Evolutionary conservation across 2,113 vertebrate species (phyloP).

Genomic region (Eptesicus fuscus): DNA sequence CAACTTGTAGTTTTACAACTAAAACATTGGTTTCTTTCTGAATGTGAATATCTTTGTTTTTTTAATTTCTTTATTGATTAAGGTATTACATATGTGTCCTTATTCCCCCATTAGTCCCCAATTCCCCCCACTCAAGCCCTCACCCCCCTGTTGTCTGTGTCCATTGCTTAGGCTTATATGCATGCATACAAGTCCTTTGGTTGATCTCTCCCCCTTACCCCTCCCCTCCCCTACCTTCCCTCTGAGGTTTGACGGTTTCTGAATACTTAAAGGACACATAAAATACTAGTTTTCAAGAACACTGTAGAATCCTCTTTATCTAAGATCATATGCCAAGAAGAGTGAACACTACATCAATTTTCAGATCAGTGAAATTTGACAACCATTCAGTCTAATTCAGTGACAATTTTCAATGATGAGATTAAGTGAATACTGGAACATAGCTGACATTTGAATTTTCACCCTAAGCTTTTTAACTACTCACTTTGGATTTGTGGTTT

Average conservation of each 20-base stretch:
- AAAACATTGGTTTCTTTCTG: background rate
- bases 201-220: too few species aligned
- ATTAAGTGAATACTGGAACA: conserved; percentile 50
- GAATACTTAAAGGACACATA: conserved; percentile 42
- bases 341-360: conserved; percentile 18
- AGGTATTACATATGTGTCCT: too few species aligned
- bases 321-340: background rate
- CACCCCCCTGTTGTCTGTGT: too few species aligned
- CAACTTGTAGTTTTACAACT: background rate
- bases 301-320: conserved; percentile 17
- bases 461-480: background rate
- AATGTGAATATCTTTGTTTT: background rate
- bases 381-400: conserved; percentile 39
- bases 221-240: too few species aligned
- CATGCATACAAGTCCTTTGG: too few species aligned
- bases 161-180: too few species aligned
- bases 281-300: conserved; percentile 27
- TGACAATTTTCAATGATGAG: conserved; percentile 29
- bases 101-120: too few species aligned
- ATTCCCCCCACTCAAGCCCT: too few species aligned
- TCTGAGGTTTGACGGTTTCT: background rate
- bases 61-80: too few species aligned
- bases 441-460: conserved; percentile 43
- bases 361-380: conserved; percentile 53
- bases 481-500: conserved; percentile 1